Percentiles rank a stretch among this genome's conserved stretches.
phyloP scores from a whole-genome alignment of 2,888 invertebrate species.

The Ormyrus labotus region DNA sequence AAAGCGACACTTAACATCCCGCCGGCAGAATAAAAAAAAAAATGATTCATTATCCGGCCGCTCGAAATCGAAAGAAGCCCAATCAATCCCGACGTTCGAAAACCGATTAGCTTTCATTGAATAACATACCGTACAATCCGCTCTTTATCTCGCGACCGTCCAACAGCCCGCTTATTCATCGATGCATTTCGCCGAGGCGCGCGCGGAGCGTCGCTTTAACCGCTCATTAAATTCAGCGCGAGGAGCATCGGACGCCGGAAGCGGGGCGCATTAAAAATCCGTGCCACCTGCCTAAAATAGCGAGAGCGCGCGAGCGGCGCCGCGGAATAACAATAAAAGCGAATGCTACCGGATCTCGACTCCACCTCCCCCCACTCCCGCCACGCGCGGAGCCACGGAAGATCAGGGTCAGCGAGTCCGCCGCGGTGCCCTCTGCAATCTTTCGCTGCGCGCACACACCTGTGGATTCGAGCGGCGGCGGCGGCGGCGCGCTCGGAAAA shows the following conservation, averaged over 20 bases:
- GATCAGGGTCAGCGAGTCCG: conserved; percentile 44
- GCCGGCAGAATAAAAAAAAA: too few relatives aligned
- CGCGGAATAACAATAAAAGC: conserved; percentile 23
- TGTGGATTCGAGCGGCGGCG: too few relatives aligned
- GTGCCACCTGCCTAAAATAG: neutral
- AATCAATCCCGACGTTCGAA: too few relatives aligned
- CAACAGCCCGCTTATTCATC: too few relatives aligned
- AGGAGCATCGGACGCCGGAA: neutral
- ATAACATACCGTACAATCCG: too few relatives aligned
- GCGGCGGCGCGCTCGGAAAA: too few relatives aligned
- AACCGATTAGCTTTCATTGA: too few relatives aligned
- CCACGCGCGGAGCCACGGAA: neutral
- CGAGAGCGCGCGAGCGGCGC: neutral
- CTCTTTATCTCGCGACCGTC: too few relatives aligned
- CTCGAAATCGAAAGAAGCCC: too few relatives aligned
- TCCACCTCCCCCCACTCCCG: neutral
- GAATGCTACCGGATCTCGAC: neutral
- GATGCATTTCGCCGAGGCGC: too few relatives aligned
- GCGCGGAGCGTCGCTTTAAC: neutral
- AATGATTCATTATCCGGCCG: too few relatives aligned
- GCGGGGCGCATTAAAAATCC: neutral
- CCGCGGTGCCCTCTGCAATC: neutral
- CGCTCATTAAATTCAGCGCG: neutral
- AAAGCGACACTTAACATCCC: too few relatives aligned
- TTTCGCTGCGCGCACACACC: neutral